Conservation (phyloP, 2,797 vertebrate species). For the Parambassis ranga region DNA sequence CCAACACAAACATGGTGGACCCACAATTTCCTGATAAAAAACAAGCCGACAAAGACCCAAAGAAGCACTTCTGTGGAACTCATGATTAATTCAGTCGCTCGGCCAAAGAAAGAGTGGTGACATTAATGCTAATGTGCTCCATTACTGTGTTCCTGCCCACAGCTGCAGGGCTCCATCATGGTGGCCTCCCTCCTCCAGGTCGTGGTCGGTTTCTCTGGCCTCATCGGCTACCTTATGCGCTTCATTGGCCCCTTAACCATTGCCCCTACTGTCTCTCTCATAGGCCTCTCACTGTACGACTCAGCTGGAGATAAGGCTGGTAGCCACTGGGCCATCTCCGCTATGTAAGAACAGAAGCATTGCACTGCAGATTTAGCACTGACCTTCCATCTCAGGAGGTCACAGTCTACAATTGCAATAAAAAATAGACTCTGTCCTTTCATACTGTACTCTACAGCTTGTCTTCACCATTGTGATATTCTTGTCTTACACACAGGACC, state of each 20-base stretch:
- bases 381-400: background rate
- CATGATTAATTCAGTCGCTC: constrained; percentile 11
- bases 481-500: constrained; percentile 79
- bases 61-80: background rate
- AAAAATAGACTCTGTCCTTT: background rate
- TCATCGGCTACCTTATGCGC: constrained; percentile 90
- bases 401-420: background rate
- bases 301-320: constrained; percentile 83
- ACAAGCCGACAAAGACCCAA: background rate
- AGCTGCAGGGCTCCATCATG: constrained; percentile 95
- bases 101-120: background rate
- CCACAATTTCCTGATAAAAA: background rate
- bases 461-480: background rate
- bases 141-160: constrained; percentile 26
- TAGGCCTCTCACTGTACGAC: constrained; percentile 89
- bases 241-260: constrained; percentile 94
- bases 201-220: constrained; percentile 90
- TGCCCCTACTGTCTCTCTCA: constrained; percentile 90
- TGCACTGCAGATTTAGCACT: background rate
- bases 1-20: background rate
- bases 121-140: background rate
- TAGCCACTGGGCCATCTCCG: constrained; percentile 90
- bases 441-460: rapidly evolving
- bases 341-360: constrained; percentile 75
- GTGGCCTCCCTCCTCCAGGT: constrained; percentile 92